Percentiles rank a stretch among this genome's conserved stretches.
phyloP scores from a whole-genome alignment of 2,113 vertebrate species.

The Heterochromis multidens region DNA sequence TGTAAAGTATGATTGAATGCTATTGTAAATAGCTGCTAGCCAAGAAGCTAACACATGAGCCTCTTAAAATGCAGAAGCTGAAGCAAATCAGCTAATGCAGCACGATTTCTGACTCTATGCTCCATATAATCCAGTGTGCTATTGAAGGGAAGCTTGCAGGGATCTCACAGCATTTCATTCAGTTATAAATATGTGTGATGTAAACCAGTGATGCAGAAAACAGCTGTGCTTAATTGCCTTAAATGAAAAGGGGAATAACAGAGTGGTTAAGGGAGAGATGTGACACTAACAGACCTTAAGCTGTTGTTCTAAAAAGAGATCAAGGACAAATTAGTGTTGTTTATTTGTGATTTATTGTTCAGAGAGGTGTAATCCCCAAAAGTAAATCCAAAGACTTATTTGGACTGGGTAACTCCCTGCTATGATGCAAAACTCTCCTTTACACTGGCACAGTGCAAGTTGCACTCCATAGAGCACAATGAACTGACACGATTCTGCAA shows the following conservation, averaged over 20 bases:
- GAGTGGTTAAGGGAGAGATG: slow-evolving; percentile 1
- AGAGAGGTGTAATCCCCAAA: neutral
- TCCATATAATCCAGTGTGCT: neutral
- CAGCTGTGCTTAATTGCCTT: slow-evolving; percentile 37
- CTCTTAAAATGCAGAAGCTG: neutral
- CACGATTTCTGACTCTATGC: neutral
- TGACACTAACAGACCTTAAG: slow-evolving; percentile 36
- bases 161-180: neutral
- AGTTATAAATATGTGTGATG: slow-evolving; percentile 31
- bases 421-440: neutral
- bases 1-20: neutral
- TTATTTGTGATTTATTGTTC: slow-evolving; percentile 38
- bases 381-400: slow-evolving; percentile 1
- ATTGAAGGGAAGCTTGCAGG: neutral
- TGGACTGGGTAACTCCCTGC: neutral
- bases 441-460: neutral
- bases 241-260: slow-evolving; percentile 37
- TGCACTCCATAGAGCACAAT: neutral
- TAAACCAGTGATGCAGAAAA: slow-evolving; percentile 36
- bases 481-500: neutral
- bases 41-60: neutral
- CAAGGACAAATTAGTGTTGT: slow-evolving; percentile 22
- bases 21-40: neutral
- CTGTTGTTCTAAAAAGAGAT: slow-evolving; percentile 42
- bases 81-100: neutral